Evolutionary conservation across 1,140 invertebrate species (phyloP), one percentile per base, ranked within the genome.

Genomic region (Cotesia glomerata): DNA sequence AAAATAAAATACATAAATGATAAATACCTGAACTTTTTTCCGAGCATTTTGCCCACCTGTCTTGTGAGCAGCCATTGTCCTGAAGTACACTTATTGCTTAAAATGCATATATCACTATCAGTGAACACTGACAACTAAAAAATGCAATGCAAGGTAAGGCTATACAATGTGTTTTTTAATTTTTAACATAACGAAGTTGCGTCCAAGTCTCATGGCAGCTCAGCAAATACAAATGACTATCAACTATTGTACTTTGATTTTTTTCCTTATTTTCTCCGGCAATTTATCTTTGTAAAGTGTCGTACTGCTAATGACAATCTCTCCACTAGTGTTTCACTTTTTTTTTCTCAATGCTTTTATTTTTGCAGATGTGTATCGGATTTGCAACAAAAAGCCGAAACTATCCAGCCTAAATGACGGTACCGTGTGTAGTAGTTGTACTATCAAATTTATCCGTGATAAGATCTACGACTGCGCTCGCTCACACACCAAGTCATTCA

Each of bases 21-120:
- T 58, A 79, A 78, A 76, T 87, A 91, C 91, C 88, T 92, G 91
- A 64, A 92, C 90, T 88, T 92, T 92, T 81, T 92, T 92, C 59
- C 91, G 88, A 75, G 87, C 85, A 75, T 85, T 89, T 82, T 91
- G 91, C 62, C 87, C 87, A 79, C 87, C 86, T 75, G 85, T 83
- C 74, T 88, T 88, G 69, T 87, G 86, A 66, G 85, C 74, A 83
- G 87, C 84, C 87, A 88, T 88, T 81, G 67, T 56, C 65, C 59
- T 56, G 14, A 16, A 45, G 16, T 64, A 49, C n/a, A 18, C 18
- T 59, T 52, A 65, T 72, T 49, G 51, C 58, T 68, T 58, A 11
- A 45, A 58, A 67, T 54, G 16, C 65, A 67, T 67, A 67, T 14
- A 45, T 45, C 11, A 32, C 65, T 9, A 54, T 67, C 65, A 13